Conservation (phyloP, 1,140 invertebrate genomes). For the Camponotus pennsylvanicus region DNA sequence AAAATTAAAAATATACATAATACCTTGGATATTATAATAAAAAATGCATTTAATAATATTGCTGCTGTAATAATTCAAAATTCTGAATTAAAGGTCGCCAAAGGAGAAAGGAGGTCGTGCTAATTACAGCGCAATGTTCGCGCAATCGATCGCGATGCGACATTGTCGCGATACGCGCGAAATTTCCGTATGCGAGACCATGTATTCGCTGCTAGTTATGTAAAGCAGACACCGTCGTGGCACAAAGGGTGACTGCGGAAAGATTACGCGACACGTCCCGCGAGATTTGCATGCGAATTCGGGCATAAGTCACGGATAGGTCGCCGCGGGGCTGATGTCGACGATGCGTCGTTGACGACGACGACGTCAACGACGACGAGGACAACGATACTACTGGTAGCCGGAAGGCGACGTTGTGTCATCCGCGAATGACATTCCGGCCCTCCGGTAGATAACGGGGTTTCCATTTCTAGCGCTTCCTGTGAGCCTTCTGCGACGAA, state of each 20-base stretch:
- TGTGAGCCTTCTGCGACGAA: constrained; percentile 57
- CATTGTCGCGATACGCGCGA: constrained; percentile 12
- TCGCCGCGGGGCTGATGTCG: not conserved
- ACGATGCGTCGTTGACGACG: constrained; percentile 25
- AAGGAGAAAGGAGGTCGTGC: not conserved
- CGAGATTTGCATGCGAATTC: constrained; percentile 55
- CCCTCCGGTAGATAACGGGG: constrained; percentile 60
- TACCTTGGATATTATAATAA: not conserved
- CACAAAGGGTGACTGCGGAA: constrained; percentile 28
- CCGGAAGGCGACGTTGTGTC: constrained; percentile 64
- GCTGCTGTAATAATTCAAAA: not conserved
- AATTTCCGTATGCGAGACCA: constrained; percentile 45
- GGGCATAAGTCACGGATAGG: constrained; percentile 24
- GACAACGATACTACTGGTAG: constrained; percentile 24
- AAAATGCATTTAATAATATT: not conserved
- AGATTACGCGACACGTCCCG: constrained; percentile 41
- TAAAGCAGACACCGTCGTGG: constrained; percentile 26
- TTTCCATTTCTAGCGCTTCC: constrained; percentile 64
- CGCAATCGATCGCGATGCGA: constrained; percentile 33
- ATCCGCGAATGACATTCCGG: constrained; percentile 53
- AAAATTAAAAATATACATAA: not conserved
- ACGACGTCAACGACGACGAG: not conserved
- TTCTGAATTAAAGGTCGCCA: not conserved
- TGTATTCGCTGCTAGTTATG: constrained; percentile 41
- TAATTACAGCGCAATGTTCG: constrained; percentile 35